Evolutionary conservation across 1,140 invertebrate genomes (phyloP).

Genomic region (Diuraphis noxia): DNA sequence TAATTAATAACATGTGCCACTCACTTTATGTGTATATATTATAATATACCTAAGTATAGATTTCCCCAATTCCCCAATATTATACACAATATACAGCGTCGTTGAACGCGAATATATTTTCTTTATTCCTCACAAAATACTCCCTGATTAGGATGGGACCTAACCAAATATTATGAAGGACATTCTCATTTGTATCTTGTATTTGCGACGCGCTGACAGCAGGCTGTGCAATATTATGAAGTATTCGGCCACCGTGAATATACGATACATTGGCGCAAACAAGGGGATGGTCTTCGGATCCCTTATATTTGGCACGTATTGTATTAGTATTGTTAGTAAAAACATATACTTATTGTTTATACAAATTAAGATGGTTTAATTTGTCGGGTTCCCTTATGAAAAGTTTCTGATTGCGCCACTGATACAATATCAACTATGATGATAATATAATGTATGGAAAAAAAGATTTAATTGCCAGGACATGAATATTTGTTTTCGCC

Average conservation of each 20-base stretch:
- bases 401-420: too few relatives aligned
- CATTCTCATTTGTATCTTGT: neutral
- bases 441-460: neutral
- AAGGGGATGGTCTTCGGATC: too few relatives aligned
- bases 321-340: too few relatives aligned
- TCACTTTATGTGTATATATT: neutral
- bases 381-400: too few relatives aligned
- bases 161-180: neutral
- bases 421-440: neutral
- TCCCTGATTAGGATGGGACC: slow-evolving; percentile 4
- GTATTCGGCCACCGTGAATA: neutral
- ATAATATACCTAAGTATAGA: neutral
- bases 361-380: too few relatives aligned
- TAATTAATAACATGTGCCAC: neutral
- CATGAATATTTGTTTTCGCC: neutral
- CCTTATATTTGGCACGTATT: too few relatives aligned
- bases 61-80: neutral
- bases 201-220: neutral
- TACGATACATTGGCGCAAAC: too few relatives aligned
- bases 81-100: neutral
- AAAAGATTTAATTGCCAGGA: neutral
- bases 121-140: neutral
- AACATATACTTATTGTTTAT: too few relatives aligned
- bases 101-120: neutral
- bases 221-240: neutral